Percentiles rank a stretch among this genome's conserved stretches.
These are phyloP conservation scores for Augochlora pura DNA, from an alignment of 1,140 invertebrate species.

Conservation along the genomic window DNA sequence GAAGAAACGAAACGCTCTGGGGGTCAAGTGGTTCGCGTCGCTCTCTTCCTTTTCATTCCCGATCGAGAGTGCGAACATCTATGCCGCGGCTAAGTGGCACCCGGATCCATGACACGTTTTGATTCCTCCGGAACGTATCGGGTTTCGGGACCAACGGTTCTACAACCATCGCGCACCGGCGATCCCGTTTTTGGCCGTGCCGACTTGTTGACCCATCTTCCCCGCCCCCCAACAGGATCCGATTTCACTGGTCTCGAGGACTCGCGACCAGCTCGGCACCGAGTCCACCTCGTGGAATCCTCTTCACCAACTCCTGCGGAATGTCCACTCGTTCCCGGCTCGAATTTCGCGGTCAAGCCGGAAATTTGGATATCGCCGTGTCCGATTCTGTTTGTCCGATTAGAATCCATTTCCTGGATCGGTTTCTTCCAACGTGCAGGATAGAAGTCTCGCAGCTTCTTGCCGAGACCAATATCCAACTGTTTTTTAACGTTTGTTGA, in stretches of 20 bases:
- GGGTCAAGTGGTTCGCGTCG: slow-evolving; percentile 1
- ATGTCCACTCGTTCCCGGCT: slow-evolving; percentile 3
- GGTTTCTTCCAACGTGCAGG: too few relatives aligned
- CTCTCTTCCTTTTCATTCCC: slow-evolving; percentile 14
- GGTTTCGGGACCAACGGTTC: slow-evolving; percentile 36
- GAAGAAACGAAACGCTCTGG: not conserved
- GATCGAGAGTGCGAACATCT: slow-evolving; percentile 49
- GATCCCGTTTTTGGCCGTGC: slow-evolving; percentile 38
- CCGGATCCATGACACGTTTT: slow-evolving; percentile 50
- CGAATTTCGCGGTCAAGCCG: slow-evolving; percentile 34
- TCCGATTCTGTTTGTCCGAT: not conserved
- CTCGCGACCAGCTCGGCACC: slow-evolving; percentile 8
- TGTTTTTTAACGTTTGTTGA: too few relatives aligned
- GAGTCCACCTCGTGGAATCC: slow-evolving; percentile 11
- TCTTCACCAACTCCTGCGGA: slow-evolving; percentile 16
- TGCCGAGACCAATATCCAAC: too few relatives aligned
- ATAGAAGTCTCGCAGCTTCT: too few relatives aligned
- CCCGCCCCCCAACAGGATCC: slow-evolving; percentile 45
- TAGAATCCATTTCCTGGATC: not conserved
- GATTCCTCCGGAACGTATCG: slow-evolving; percentile 56
- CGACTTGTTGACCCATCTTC: slow-evolving; percentile 70
- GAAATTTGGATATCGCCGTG: slow-evolving; percentile 5
- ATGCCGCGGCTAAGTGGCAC: slow-evolving; percentile 29
- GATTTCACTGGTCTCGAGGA: slow-evolving; percentile 59
- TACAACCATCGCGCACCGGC: slow-evolving; percentile 13